These are phyloP conservation scores for Argyrosomus japonicus DNA, from an alignment of 2,113 vertebrate genomes.

Conservation along the genomic window DNA sequence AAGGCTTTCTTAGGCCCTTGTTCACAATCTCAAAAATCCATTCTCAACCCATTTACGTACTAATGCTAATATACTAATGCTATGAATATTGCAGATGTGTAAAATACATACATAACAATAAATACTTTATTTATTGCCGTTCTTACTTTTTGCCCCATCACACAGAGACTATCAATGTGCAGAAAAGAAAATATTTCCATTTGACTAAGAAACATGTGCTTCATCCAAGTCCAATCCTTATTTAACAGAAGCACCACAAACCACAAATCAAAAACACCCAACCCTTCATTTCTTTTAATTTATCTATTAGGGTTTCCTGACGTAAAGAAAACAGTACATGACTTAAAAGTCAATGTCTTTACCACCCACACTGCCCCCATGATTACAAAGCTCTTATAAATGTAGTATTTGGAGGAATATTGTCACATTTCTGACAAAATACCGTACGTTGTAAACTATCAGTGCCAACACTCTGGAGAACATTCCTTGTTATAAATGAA, in stretches of 20 bases:
- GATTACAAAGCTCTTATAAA: not conserved
- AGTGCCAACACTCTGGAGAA: conserved; percentile 15
- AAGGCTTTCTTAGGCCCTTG: too few relatives aligned
- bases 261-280: conserved; percentile 17
- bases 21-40: too few relatives aligned
- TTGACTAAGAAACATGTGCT: not conserved
- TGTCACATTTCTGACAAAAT: conserved; percentile 10
- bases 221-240: not conserved
- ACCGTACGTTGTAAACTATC: not conserved
- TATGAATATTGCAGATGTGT: not conserved
- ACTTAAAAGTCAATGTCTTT: not conserved
- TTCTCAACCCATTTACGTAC: too few relatives aligned
- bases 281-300: not conserved
- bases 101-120: not conserved
- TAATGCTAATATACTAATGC: not conserved
- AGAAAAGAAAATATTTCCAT: not conserved
- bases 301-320: conserved; percentile 8
- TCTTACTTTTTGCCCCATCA: not conserved
- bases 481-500: conserved; percentile 55
- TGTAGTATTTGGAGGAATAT: conserved; percentile 23
- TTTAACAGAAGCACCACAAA: conserved; percentile 6
- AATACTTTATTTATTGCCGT: not conserved
- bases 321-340: not conserved
- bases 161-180: not conserved
- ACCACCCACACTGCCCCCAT: not conserved